A percentile compares a stretch with the other conserved stretches of the same genome.
phyloP scores from a whole-genome alignment of 2,113 vertebrate genomes.

The Mirounga angustirostris region DNA sequence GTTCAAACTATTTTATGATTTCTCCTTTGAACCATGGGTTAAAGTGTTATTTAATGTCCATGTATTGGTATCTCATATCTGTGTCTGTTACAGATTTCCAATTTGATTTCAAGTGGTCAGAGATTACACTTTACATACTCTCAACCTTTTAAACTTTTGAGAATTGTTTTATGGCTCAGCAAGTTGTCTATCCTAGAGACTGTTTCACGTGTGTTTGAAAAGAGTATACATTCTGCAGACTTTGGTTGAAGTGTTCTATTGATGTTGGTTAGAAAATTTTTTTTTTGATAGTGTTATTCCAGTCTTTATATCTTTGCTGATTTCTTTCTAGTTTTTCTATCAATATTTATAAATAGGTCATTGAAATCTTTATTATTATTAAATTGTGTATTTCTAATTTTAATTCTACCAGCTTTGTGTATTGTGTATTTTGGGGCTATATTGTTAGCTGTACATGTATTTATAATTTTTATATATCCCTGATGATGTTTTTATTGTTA shows the following conservation, averaged over 20 bases:
- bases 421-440: background rate
- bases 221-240: background rate
- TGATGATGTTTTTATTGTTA: background rate
- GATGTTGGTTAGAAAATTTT: background rate
- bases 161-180: background rate
- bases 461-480: slow-evolving; percentile 13
- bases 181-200: background rate
- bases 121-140: background rate
- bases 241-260: background rate
- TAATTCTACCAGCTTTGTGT: background rate
- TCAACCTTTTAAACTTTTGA: background rate
- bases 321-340: background rate
- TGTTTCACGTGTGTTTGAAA: background rate
- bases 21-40: background rate
- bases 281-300: background rate
- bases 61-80: background rate
- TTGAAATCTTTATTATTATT: slow-evolving; percentile 25
- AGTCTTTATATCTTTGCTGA: background rate
- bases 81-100: background rate
- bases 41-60: background rate
- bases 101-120: background rate
- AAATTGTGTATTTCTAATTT: background rate
- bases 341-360: background rate
- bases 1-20: background rate
- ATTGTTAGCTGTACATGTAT: background rate